These are phyloP conservation scores for Drosophila tanythrix DNA, from an alignment of 2,888 invertebrate genomes.

Conservation along the genomic window DNA sequence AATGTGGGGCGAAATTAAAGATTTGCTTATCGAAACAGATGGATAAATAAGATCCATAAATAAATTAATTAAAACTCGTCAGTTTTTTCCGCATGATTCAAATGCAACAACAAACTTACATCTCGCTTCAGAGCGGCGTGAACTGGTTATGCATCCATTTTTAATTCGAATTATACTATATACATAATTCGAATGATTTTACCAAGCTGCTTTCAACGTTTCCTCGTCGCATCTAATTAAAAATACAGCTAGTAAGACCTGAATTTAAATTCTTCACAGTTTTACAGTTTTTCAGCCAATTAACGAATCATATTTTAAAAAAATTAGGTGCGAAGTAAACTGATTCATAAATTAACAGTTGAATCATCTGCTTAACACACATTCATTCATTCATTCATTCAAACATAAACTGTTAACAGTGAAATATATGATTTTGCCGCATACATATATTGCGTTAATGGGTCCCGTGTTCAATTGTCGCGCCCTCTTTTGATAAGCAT, in stretches of 20 bases:
- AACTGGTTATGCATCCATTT: background rate
- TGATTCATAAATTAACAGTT: background rate
- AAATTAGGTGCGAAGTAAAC: background rate
- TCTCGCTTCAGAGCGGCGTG: background rate
- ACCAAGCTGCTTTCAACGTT: background rate
- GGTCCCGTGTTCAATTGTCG: conserved; percentile 6
- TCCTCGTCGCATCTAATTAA: background rate
- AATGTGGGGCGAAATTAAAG: background rate
- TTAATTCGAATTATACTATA: background rate
- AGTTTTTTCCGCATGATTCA: background rate
- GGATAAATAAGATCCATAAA: background rate
- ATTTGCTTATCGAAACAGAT: background rate
- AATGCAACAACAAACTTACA: background rate
- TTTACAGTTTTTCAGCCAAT: background rate
- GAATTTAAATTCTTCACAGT: background rate
- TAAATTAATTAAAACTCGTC: background rate
- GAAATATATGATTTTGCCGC: background rate
- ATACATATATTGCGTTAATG: background rate
- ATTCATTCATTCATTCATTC: background rate
- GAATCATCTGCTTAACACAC: background rate
- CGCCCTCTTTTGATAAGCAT: conserved; percentile 14
- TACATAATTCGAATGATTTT: background rate
- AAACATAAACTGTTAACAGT: background rate
- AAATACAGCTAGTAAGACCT: background rate
- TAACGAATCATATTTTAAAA: no score